Base-by-base conservation (phyloP, 2,113 vertebrate species). In the Hemichromis elongatus region DNA sequence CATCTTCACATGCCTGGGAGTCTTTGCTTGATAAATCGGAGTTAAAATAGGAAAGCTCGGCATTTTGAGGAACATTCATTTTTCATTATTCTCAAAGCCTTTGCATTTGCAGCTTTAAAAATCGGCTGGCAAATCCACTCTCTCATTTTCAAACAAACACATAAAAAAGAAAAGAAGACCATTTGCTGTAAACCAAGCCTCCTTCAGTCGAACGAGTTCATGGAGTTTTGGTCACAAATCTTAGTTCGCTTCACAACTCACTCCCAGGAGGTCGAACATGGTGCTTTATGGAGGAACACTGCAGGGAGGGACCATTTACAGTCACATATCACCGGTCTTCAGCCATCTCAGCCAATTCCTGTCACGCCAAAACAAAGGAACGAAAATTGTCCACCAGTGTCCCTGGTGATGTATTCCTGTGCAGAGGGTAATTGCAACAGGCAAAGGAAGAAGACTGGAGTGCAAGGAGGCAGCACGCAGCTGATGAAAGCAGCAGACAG, bases 391-490 rank as follows among this genome's bases (percentile, higher is more conserved):
- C 85, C 84, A 12, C 83, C 10, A 68, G 82, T 78, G 88, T 89
- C 82, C 45, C 6, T 12, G 79, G 78, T 92, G 91, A 93, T 92
- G 66, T 80, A 82, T 83, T 83, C 86, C 84, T 63, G 79, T 18
- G 28, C 88, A 88, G 88, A 87, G 91, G 90, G 81, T 90, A 92
- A 92, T 89, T 93, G 89, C 79, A 84, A 35, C 86, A 92, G 83
- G 79, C 93, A 80, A 53, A 28, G 5, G 73, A 35, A 81, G 84
- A 81, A 10, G 28, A 47, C 84, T 57, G 61, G 4, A 70, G 81
- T n/a, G 42, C 87, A 86, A 1, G 9, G 73, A 82, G 85, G 87
- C 88, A 77, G 79, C 77, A 56, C 52, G 19, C 83, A 55, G 87
- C 81, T 37, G 73, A 86, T 87, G 79, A 84, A 89, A 83, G 53